A percentile compares a stretch with the other conserved stretches of the same genome.
Evolutionary conservation across 2,888 invertebrate genomes (phyloP).

Genomic region (Teinopalpus imperialis): DNA sequence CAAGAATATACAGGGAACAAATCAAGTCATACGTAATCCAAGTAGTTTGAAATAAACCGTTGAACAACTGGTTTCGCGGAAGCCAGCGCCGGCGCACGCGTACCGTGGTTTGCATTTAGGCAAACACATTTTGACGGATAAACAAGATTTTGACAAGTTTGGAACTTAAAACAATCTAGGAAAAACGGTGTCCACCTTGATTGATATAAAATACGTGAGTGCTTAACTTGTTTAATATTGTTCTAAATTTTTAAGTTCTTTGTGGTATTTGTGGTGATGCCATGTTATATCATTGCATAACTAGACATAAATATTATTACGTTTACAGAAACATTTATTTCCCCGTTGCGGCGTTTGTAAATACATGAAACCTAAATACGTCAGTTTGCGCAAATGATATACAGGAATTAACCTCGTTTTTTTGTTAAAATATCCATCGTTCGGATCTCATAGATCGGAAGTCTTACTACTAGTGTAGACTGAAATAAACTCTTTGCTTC

Average conservation of each 20-base stretch:
- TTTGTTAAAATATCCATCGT: conserved; percentile 61
- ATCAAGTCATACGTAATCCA: conserved; percentile 37
- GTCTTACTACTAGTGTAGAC: conserved; percentile 32
- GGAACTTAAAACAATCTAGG: too few relatives aligned
- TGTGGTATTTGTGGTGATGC: too few relatives aligned
- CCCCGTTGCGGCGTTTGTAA: conserved; percentile 45
- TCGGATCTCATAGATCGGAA: conserved; percentile 39
- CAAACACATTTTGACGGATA: too few relatives aligned
- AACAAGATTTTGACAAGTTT: too few relatives aligned
- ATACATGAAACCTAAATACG: conserved; percentile 43
- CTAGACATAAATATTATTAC: conserved; percentile 22
- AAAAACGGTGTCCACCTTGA: too few relatives aligned
- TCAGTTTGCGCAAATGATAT: conserved; percentile 57
- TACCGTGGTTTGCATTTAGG: conserved; percentile 7
- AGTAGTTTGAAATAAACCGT: conserved; percentile 44
- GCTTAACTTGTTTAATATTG: too few relatives aligned
- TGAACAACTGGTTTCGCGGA: conserved; percentile 48
- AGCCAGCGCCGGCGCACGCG: conserved; percentile 39
- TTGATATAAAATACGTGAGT: too few relatives aligned
- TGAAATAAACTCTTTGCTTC: conserved; percentile 45
- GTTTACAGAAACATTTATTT: conserved; percentile 21
- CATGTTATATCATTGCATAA: conserved; percentile 2
- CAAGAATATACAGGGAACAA: too few relatives aligned
- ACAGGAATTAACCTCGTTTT: conserved; percentile 72
- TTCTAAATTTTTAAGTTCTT: too few relatives aligned